phyloP scores from a whole-genome alignment of 2,113 vertebrate species.

The Sinocyclocheilus anophthalmus region DNA sequence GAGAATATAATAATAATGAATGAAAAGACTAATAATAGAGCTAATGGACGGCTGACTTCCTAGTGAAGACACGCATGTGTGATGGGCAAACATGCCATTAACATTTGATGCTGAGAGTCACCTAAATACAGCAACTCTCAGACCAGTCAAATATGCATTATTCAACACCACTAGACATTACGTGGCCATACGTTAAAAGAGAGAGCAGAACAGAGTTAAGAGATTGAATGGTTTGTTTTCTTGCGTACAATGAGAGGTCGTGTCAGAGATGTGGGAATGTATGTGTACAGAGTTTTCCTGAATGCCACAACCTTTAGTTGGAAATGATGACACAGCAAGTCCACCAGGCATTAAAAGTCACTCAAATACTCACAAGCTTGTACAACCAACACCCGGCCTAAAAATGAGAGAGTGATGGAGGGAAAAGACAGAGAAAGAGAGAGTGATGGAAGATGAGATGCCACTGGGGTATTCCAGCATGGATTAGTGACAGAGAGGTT shows the following conservation, averaged over 20 bases:
- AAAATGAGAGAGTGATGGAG: slow-evolving; percentile 22
- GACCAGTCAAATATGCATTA: slow-evolving; percentile 47
- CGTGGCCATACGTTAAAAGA: background rate
- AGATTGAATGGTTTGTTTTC: slow-evolving; percentile 19
- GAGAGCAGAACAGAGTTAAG: background rate
- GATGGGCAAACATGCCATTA: slow-evolving; percentile 29
- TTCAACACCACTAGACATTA: slow-evolving; percentile 38
- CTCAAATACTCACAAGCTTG: background rate
- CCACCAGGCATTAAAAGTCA: background rate
- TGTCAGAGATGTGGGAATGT: background rate
- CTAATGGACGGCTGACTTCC: background rate
- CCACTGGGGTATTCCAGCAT: slow-evolving; percentile 52
- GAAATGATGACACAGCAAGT: slow-evolving; percentile 22
- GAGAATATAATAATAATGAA: background rate
- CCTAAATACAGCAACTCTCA: slow-evolving; percentile 44
- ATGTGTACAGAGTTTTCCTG: background rate
- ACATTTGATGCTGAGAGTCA: slow-evolving; percentile 47
- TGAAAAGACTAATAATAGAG: background rate
- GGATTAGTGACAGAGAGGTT: slow-evolving; percentile 49
- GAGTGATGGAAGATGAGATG: slow-evolving; percentile 52
- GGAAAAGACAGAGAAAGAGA: slow-evolving; percentile 14
- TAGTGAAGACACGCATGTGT: background rate
- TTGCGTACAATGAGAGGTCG: slow-evolving; percentile 20
- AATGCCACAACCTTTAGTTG: slow-evolving; percentile 51
- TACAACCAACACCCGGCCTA: slow-evolving; percentile 31